Evolutionary conservation across 2,888 invertebrate species (phyloP).

Genomic region (Aporophyla nigra): DNA sequence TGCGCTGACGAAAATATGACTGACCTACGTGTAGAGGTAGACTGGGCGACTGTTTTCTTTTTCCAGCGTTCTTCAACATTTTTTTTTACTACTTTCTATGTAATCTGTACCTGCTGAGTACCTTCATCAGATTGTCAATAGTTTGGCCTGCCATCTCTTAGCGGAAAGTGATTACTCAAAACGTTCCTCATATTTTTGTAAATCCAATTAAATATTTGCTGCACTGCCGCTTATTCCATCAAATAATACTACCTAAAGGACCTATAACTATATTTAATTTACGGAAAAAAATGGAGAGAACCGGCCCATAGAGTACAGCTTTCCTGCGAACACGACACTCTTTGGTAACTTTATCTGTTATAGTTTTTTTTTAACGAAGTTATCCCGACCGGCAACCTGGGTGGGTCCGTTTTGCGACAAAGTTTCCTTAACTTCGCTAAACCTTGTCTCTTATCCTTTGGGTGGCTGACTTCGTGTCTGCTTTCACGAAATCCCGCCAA

Average conservation of each 20-base stretch:
- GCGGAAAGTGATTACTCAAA: not conserved
- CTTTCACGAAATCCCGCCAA: conserved; percentile 26
- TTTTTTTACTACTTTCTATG: not conserved
- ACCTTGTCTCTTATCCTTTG: conserved; percentile 32
- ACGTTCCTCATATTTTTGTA: not conserved
- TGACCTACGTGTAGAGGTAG: not conserved
- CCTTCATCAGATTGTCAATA: not conserved
- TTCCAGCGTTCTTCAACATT: not conserved
- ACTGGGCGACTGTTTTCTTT: not conserved
- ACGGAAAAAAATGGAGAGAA: not conserved
- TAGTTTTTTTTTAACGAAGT: conserved; percentile 43
- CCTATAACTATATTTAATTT: no score
- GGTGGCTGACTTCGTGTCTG: conserved; percentile 39
- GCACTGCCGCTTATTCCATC: no score
- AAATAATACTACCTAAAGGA: no score
- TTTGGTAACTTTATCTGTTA: conserved; percentile 36
- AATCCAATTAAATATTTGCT: no score
- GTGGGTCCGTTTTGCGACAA: conserved; percentile 38
- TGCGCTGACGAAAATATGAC: conserved; percentile 16
- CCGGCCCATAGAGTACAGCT: not conserved
- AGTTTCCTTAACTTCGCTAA: conserved; percentile 46
- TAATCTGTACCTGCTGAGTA: not conserved
- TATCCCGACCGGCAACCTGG: conserved; percentile 8
- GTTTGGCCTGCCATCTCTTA: not conserved
- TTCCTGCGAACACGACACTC: conserved; percentile 33